Conservation (phyloP, 2,113 vertebrate genomes). For the Python bivittatus region DNA sequence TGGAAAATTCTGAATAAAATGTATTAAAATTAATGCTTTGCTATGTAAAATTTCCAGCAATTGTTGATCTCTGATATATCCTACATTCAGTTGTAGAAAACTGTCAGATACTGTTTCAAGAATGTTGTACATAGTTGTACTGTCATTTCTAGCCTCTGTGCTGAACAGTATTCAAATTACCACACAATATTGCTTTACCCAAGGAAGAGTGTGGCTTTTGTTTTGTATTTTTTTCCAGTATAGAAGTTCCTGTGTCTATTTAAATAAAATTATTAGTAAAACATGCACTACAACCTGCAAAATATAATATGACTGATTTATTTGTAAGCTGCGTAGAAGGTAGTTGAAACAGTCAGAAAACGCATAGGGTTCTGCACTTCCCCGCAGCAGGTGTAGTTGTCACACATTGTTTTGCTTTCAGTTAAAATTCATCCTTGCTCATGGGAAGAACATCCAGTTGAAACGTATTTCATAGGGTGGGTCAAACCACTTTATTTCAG, state of each 20-base stretch:
- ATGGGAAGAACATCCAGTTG: background rate
- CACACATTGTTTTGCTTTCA: background rate
- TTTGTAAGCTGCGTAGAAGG: slow-evolving; percentile 22
- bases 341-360: background rate
- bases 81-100: slow-evolving; percentile 76
- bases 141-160: slow-evolving; percentile 80
- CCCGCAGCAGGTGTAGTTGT: background rate
- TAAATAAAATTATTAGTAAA: slow-evolving; percentile 91
- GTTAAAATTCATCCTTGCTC: background rate
- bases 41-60: slow-evolving; percentile 75
- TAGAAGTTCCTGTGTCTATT: slow-evolving; percentile 89
- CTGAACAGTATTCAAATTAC: slow-evolving; percentile 82
- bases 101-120: slow-evolving; percentile 78
- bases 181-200: slow-evolving; percentile 81
- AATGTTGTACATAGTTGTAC: slow-evolving; percentile 81
- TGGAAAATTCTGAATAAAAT: slow-evolving; percentile 76
- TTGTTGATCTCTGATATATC: slow-evolving; percentile 77
- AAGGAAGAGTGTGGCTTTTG: slow-evolving; percentile 82
- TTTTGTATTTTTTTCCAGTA: slow-evolving; percentile 87
- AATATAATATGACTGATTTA: slow-evolving; percentile 40
- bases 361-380: background rate
- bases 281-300: background rate
- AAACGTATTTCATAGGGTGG: background rate
- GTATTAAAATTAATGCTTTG: slow-evolving; percentile 75
- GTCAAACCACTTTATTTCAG: background rate